A percentile compares a stretch with the other conserved stretches of the same genome.
Evolutionary conservation across 1,140 invertebrate species (phyloP).

Genomic region (Drosophila rufa): DNA sequence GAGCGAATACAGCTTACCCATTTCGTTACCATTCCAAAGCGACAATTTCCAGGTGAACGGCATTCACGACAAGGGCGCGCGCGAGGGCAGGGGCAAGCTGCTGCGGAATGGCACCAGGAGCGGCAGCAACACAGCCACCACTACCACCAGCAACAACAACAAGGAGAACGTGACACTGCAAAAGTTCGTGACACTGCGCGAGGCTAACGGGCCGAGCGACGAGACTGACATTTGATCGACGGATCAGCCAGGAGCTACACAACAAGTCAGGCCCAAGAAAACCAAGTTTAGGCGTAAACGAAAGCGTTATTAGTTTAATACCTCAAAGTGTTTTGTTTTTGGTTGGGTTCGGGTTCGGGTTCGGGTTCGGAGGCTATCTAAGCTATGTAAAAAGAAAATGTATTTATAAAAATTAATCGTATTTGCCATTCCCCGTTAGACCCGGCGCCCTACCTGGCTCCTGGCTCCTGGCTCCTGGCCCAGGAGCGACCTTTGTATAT

Average conservation of each 20-base stretch:
- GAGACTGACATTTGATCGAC: constrained; percentile 82
- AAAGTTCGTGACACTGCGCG: constrained; percentile 72
- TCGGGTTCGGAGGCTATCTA: constrained; percentile 58
- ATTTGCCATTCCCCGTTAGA: constrained; percentile 17
- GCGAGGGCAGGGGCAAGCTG: constrained; percentile 30
- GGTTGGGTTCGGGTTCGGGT: constrained; percentile 44
- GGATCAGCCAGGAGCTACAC: constrained; percentile 15
- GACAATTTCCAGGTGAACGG: constrained; percentile 79
- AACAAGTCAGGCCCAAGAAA: constrained; percentile 46
- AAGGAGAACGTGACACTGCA: constrained; percentile 76
- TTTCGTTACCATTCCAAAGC: constrained; percentile 72
- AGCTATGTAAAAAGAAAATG: constrained; percentile 53
- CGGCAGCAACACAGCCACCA: constrained; percentile 1
- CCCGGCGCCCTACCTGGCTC: constrained; percentile 16
- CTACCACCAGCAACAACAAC: constrained; percentile 29
- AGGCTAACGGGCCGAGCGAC: constrained; percentile 66
- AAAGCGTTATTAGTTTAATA: constrained; percentile 55
- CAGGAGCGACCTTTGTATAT: constrained; percentile 48
- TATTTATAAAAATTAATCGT: constrained; percentile 64
- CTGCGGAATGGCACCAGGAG: constrained; percentile 21
- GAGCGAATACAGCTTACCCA: constrained; percentile 56
- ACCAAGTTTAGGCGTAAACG: constrained; percentile 64
- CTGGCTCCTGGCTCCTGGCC: constrained; percentile 17
- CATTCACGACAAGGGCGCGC: constrained; percentile 43
- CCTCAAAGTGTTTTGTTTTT: constrained; percentile 54